phyloP scores from a whole-genome alignment of 2,797 vertebrate species.

The Enoplosus armatus region DNA sequence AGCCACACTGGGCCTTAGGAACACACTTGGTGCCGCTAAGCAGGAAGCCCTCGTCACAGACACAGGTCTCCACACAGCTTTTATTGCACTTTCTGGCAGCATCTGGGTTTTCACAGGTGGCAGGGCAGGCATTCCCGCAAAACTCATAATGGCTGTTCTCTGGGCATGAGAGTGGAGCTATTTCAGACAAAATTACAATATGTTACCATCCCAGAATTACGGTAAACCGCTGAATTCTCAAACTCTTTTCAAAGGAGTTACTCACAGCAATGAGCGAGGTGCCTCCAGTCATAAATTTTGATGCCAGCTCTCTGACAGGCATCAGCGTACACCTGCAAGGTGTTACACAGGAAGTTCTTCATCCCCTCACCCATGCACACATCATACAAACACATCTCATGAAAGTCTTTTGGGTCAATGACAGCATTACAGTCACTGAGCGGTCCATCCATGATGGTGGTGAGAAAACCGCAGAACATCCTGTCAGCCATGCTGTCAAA shows the following conservation, averaged over 20 bases:
- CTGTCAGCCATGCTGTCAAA: conserved; percentile 1
- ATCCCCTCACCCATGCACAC: conserved; percentile 75
- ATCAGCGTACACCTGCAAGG: conserved; percentile 77
- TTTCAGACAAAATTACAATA: conserved; percentile 19
- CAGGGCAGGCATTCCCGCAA: conserved; percentile 79
- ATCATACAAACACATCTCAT: conserved; percentile 81
- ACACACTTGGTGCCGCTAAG: conserved; percentile 77
- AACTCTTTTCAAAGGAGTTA: conserved; percentile 40
- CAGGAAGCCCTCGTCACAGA: conserved; percentile 78
- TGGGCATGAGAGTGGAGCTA: conserved; percentile 68
- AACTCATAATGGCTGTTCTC: conserved; percentile 83
- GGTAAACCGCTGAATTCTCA: not conserved
- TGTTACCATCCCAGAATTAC: not conserved
- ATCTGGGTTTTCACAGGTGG: conserved; percentile 72
- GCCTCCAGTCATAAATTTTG: conserved; percentile 80
- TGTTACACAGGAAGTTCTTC: conserved; percentile 69
- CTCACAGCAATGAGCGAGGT: conserved; percentile 78
- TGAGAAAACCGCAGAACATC: conserved; percentile 57
- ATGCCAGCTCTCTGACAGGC: conserved; percentile 78
- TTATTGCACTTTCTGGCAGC: conserved; percentile 56
- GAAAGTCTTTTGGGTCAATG: conserved; percentile 70
- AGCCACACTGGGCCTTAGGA: conserved; percentile 75
- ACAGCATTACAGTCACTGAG: conserved; percentile 71
- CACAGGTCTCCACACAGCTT: conserved; percentile 84
- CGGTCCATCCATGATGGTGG: conserved; percentile 64